A percentile compares a stretch with the other conserved stretches of the same genome.
Conservation (phyloP, 2,888 invertebrate species). For the Margaritifera margaritifera region DNA sequence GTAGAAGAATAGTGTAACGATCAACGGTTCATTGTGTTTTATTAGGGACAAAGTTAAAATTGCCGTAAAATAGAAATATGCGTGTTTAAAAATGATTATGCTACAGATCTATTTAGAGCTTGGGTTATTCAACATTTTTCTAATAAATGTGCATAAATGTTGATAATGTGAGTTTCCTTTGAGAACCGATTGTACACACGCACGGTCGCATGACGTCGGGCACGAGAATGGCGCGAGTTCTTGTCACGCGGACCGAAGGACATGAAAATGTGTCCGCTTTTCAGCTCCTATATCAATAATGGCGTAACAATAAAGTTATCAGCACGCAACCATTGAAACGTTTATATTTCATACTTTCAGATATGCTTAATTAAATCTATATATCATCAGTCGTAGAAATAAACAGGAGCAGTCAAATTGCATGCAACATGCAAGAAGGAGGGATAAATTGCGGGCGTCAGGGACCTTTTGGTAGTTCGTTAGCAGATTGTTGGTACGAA, state of each 20-base stretch:
- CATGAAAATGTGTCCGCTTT: conserved; percentile 15
- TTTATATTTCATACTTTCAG: conserved; percentile 31
- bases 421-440: conserved; percentile 52
- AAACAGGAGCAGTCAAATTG: conserved; percentile 44
- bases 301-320: conserved; percentile 11
- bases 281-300: conserved; percentile 3
- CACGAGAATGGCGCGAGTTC: conserved; percentile 6
- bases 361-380: conserved; percentile 51
- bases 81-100: too few species aligned
- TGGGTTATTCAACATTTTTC: too few species aligned
- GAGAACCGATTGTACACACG: conserved; percentile 7
- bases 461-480: neutral
- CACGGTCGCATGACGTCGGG: conserved; percentile 13
- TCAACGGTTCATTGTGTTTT: too few species aligned
- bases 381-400: conserved; percentile 42
- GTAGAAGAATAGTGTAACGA: conserved; percentile 10
- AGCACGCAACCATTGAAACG: conserved; percentile 31
- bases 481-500: conserved; percentile 2
- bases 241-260: conserved; percentile 3
- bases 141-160: too few species aligned
- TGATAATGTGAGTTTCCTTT: neutral
- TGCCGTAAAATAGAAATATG: too few species aligned
- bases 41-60: too few species aligned
- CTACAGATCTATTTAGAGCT: too few species aligned
- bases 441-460: conserved; percentile 39